phyloP scores from a whole-genome alignment of 2,113 vertebrate genomes.

The Oncorhynchus mykiss region DNA sequence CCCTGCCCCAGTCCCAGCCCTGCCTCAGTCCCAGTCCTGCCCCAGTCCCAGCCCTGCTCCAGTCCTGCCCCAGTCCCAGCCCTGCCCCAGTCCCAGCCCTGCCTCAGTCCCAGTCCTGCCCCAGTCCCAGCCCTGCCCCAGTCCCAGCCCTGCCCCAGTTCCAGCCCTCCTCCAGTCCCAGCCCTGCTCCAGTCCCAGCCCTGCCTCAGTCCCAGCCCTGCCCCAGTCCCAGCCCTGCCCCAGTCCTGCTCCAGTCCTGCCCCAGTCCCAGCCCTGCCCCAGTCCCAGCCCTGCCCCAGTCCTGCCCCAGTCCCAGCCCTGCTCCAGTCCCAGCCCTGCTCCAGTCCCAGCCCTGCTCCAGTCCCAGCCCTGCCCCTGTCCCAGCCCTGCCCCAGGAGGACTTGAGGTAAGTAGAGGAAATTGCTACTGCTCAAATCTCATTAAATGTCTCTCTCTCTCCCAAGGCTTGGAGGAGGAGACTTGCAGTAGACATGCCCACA shows the following conservation, averaged over 20 bases:
- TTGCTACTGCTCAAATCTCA: background rate
- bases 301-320: too few relatives aligned
- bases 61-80: background rate
- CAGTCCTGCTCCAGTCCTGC: background rate
- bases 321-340: background rate
- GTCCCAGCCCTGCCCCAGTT: too few relatives aligned
- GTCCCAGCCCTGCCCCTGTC: too few relatives aligned
- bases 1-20: too few relatives aligned
- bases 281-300: too few relatives aligned
- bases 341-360: too few relatives aligned
- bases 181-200: too few relatives aligned
- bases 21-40: background rate
- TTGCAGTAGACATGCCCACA: background rate
- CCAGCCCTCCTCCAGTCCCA: background rate
- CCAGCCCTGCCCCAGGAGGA: background rate
- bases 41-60: accelerated
- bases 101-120: accelerated
- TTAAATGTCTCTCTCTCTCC: background rate
- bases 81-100: too few relatives aligned
- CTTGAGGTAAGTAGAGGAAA: background rate
- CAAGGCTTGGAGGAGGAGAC: background rate
- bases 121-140: background rate
- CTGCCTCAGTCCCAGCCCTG: too few relatives aligned
- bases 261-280: accelerated
- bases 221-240: background rate